Base-by-base conservation (phyloP, 2,888 invertebrate species). In the Caenorhabditis sp. region DNA sequence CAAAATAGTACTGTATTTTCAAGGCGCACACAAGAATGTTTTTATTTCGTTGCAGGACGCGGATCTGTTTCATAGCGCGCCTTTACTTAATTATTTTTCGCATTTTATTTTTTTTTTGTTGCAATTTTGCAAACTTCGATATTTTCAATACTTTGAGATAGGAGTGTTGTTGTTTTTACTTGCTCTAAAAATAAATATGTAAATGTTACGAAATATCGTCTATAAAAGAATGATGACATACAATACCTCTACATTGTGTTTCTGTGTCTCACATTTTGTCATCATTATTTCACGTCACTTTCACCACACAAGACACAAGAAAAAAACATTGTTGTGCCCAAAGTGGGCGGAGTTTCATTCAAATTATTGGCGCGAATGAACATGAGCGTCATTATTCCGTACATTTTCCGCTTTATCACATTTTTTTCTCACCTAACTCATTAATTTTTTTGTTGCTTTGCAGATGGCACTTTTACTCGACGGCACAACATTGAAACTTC, bases 401-500 rank as follows among this genome's bases (percentile, higher is more conserved):
- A 21, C 21, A 53, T 23, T 53, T 37, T 58, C 24, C 31, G 14
- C 10, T 36, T 21, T 36, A 27, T 49, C 43, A 21, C 2, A 4
- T 49, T 21, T 21, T 50, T 51, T 50, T 50, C 49, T 50, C n/a
- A n/a, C n/a, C n/a, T 43, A 26, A n/a, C 19, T 21, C 19, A 8
- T 14, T 58, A 31, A 5, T 26, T 43, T 37, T 24, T n/a, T 19
- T n/a, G n/a, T n/a, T n/a, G n/a, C n/a, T n/a, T n/a, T 31, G 4
- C 31, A 31, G 31, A 81, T 81, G 81, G 51, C 81, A 1, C 62
- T 77, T 51, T 58, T 78, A 12, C 67, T 81, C 26, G 27, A 58
- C 23, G 81, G 81, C 24, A 67, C 60, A 27, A 51, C 63, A 23
- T 49, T 81, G 55, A 65, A 61, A 14, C 66, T 64, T n/a, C 69